Conservation (phyloP, 2,888 invertebrate species). For the Choreutis nemorana region DNA sequence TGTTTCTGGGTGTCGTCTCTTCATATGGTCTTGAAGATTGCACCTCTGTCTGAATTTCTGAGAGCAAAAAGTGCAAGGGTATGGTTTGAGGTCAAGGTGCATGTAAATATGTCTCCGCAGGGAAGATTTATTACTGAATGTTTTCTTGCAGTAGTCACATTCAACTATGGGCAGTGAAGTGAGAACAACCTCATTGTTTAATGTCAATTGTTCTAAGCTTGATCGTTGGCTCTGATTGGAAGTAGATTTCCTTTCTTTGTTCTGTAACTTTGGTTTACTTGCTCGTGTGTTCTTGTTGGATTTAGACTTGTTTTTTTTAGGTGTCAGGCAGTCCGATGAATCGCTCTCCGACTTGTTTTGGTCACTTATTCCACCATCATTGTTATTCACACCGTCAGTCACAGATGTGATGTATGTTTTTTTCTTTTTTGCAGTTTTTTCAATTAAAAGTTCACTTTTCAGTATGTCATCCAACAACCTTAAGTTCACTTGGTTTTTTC, state of each 20-base stretch:
- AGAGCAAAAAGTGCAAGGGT: slow-evolving; percentile 68
- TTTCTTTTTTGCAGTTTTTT: slow-evolving; percentile 13
- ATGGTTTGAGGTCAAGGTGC: slow-evolving; percentile 72
- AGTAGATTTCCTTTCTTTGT: slow-evolving; percentile 9
- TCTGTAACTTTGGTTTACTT: slow-evolving; percentile 5
- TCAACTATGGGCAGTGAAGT: slow-evolving; percentile 22
- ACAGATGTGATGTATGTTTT: slow-evolving; percentile 9
- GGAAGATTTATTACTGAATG: slow-evolving; percentile 70
- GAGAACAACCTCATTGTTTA: slow-evolving; percentile 25
- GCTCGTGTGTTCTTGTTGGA: slow-evolving; percentile 1
- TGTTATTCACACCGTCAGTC: slow-evolving; percentile 35
- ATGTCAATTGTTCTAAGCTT: slow-evolving; percentile 9
- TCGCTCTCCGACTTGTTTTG: slow-evolving; percentile 22
- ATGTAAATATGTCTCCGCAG: slow-evolving; percentile 72
- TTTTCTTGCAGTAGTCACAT: slow-evolving; percentile 71
- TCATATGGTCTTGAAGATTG: slow-evolving; percentile 71
- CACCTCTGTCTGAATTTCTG: slow-evolving; percentile 71
- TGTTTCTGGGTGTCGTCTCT: slow-evolving; percentile 58
- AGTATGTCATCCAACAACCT: slow-evolving; percentile 36
- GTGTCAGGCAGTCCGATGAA: too few relatives aligned
- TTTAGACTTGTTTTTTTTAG: slow-evolving; percentile 4
- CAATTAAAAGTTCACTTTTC: slow-evolving; percentile 41
- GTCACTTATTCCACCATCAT: slow-evolving; percentile 40
- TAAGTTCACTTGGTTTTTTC: slow-evolving; percentile 24
- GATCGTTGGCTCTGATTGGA: slow-evolving; percentile 5